Evolutionary conservation across 2,797 vertebrate species (phyloP), one percentile per base, ranked within the genome.

Genomic region (Acridotheres tristis): DNA sequence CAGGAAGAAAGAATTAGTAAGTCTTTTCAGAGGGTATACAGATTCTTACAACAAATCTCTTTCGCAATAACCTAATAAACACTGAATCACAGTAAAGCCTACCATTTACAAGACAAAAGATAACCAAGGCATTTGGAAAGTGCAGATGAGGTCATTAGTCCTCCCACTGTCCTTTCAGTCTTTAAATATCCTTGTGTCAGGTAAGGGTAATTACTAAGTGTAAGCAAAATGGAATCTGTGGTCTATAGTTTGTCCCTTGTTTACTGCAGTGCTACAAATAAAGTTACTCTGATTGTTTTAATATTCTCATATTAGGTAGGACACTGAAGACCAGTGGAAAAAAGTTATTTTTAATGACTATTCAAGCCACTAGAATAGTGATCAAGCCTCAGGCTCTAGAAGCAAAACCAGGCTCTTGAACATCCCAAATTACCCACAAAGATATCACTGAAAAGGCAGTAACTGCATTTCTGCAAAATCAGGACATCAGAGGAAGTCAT

Each of bases 1-100:
- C 69, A 63, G 73, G 94, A 94, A 93, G 81, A 69, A 81, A 58
- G 61, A 82, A 88, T 82, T 87, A 92, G 4, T 20, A 74, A 80
- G 16, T 76, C 61, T 76, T 92, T 81, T 68, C 78, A 88, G 47
- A 0, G 2, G 16, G 34, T 61, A 77, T n/a, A 91, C 72, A 91
- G 43, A 83, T 47, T 42, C 26, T 83, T 18, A 42, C 1, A 79
- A 66, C 32, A 91, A 71, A 89, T 63, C 48, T 69, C 75, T 85
- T 90, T 54, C 71, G 81, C 87, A 93, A 57, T 50, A 58, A 40
- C 29, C 40, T 73, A 66, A 73, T 51, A 83, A 96, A 94, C 89
- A 91, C 6, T 69, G 79, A 95, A 77, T 75, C 73, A 81, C 30
- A 80, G 50, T 72, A 91, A 83, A 80, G 32, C 79, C 79, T 71